phyloP scores from a whole-genome alignment of 37 sponge, comb jelly and placozoan species.

The Geodia barretti region DNA sequence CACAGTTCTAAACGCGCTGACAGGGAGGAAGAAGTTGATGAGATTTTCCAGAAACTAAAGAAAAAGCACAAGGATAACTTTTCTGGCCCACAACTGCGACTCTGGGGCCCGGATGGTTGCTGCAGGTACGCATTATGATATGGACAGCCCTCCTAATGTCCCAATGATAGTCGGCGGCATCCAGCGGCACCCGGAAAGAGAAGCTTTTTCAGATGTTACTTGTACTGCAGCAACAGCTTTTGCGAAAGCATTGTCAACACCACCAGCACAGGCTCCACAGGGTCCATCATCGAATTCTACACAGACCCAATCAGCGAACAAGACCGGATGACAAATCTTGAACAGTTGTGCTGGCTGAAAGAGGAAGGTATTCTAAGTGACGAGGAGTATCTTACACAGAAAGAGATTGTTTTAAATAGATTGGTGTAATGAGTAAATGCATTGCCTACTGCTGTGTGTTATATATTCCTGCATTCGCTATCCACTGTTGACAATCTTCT shows the following conservation, averaged over 20 bases:
- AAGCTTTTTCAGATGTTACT: background rate
- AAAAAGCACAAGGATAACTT: constrained; percentile 10
- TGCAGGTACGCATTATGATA: background rate
- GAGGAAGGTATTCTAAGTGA: constrained; percentile 15
- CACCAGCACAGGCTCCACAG: background rate
- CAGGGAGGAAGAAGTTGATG: constrained; percentile 25
- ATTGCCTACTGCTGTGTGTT: too few species aligned
- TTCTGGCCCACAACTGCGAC: constrained; percentile 22
- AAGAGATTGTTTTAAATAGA: too few species aligned
- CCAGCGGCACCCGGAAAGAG: constrained; percentile 6
- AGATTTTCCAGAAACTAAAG: constrained; percentile 2
- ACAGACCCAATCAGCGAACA: background rate
- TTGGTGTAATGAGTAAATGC: background rate
- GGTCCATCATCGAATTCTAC: too few species aligned
- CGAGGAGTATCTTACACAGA: constrained; percentile 11
- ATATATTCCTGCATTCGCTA: constrained; percentile 15
- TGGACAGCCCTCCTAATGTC: constrained; percentile 11
- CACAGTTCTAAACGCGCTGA: background rate
- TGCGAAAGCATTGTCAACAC: constrained; percentile 2
- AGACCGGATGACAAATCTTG: constrained; percentile 11
- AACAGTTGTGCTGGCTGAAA: constrained; percentile 10
- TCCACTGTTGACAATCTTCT: constrained; percentile 33
- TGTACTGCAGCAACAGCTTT: constrained; percentile 6
- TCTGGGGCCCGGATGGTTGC: constrained; percentile 25
- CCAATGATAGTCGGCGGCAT: constrained; percentile 12